Evolutionary conservation across 2,888 invertebrate genomes (phyloP).

Genomic region (Cephus rjabovi): DNA sequence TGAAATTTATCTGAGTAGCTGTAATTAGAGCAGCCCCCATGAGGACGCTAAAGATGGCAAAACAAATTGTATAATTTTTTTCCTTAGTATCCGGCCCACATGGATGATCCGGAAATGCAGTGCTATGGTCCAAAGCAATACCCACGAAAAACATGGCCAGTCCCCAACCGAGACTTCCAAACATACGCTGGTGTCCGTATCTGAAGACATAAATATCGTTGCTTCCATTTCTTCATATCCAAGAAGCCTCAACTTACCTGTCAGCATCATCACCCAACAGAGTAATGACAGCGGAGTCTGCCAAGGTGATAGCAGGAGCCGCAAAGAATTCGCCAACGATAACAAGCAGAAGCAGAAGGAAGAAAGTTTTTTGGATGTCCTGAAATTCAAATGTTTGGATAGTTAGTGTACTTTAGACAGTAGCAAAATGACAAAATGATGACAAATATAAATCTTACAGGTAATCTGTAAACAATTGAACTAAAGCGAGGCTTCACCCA

Average conservation of each 20-base stretch:
- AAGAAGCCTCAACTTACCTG: constrained; percentile 61
- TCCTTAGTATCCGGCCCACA: constrained; percentile 91
- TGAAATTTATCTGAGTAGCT: constrained; percentile 85
- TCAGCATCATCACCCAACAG: constrained; percentile 90
- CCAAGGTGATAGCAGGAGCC: constrained; percentile 94
- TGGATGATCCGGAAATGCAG: constrained; percentile 93
- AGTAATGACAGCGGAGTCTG: constrained; percentile 91
- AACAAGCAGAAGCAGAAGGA: constrained; percentile 90
- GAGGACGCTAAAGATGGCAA: constrained; percentile 95
- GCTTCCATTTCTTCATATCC: neutral
- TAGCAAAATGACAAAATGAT: constrained; percentile 1
- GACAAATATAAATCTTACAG: constrained; percentile 49
- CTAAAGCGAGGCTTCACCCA: constrained; percentile 94
- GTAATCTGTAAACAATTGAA: constrained; percentile 87
- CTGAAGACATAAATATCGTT: constrained; percentile 53
- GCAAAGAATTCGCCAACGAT: constrained; percentile 98
- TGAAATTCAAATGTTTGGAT: constrained; percentile 52
- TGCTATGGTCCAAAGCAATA: constrained; percentile 95
- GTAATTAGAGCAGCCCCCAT: constrained; percentile 95
- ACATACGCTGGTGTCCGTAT: constrained; percentile 98
- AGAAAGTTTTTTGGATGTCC: constrained; percentile 96
- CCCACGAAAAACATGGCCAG: constrained; percentile 99
- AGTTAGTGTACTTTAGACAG: neutral
- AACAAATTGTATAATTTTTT: constrained; percentile 98
- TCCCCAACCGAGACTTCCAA: constrained; percentile 98